phyloP scores from a whole-genome alignment of 2,113 vertebrate genomes.

The Neodontobutis hainanensis region DNA sequence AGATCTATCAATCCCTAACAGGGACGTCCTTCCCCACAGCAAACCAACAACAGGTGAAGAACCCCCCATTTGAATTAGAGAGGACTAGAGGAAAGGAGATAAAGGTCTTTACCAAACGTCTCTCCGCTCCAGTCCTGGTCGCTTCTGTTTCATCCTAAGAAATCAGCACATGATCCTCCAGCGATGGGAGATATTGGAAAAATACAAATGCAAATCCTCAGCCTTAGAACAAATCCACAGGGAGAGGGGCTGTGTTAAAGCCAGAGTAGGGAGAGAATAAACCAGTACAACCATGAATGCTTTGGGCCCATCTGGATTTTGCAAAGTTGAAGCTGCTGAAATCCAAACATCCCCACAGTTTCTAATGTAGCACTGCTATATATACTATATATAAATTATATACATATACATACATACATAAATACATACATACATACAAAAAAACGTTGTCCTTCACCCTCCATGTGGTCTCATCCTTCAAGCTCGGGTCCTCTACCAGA shows the following conservation, averaged over 20 bases:
- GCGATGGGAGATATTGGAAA: conserved; percentile 65
- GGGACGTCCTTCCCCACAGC: conserved; percentile 40
- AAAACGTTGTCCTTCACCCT: too few species aligned
- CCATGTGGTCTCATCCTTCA: too few species aligned
- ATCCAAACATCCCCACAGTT: too few species aligned
- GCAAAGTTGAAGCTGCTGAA: too few species aligned
- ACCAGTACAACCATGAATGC: too few species aligned
- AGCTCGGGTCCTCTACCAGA: too few species aligned
- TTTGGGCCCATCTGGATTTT: too few species aligned
- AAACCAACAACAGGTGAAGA: conserved; percentile 32
- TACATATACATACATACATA: too few species aligned
- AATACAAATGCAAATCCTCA: conserved; percentile 75
- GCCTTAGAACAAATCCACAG: conserved; percentile 54
- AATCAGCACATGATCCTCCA: conserved; percentile 60
- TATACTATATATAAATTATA: too few species aligned
- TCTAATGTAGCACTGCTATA: too few species aligned
- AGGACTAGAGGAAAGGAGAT: conserved; percentile 38
- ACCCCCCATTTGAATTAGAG: conserved; percentile 36
- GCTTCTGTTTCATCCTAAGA: conserved; percentile 27
- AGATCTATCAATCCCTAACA: conserved; percentile 31
- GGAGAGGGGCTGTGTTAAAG: conserved; percentile 52
- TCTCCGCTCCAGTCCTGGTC: conserved; percentile 21
- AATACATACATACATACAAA: too few species aligned
- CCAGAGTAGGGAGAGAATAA: not conserved
- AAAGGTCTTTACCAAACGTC: conserved; percentile 58